Conservation (phyloP, 1,140 invertebrate species). For the Drosophila teissieri region DNA sequence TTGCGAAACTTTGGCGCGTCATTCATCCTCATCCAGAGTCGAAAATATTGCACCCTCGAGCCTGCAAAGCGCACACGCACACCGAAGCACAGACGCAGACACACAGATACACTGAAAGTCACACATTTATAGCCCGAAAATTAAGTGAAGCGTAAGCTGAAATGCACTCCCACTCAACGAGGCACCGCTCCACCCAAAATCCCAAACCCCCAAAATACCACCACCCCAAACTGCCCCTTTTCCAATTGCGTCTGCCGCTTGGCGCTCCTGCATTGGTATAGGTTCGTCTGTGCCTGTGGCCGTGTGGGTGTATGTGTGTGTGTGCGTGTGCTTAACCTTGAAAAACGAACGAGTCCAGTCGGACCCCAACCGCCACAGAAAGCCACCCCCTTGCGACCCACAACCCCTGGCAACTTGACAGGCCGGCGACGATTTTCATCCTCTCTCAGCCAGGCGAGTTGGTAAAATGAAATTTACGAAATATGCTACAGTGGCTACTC, state of each 20-base stretch:
- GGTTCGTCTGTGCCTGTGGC: conserved; percentile 1
- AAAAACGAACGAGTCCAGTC: conserved; percentile 82
- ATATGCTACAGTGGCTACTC: conserved; percentile 38
- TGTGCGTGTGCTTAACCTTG: conserved; percentile 73
- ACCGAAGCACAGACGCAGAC: conserved; percentile 12
- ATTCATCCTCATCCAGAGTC: conserved; percentile 74
- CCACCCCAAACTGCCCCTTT: conserved; percentile 21
- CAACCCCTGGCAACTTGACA: conserved; percentile 40
- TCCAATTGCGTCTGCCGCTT: conserved; percentile 62
- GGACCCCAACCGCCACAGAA: conserved; percentile 37
- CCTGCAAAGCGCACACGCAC: conserved; percentile 47
- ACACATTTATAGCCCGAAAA: conserved; percentile 79
- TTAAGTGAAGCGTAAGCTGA: conserved; percentile 81
- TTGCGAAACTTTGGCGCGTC: conserved; percentile 80
- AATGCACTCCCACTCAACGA: conserved; percentile 77
- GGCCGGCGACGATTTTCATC: conserved; percentile 75
- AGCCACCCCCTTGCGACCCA: conserved; percentile 10
- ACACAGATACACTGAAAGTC: conserved; percentile 38
- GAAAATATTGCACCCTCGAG: conserved; percentile 79
- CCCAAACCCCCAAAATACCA: background rate
- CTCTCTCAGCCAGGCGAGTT: conserved; percentile 38
- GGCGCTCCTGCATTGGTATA: conserved; percentile 37
- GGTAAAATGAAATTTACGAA: conserved; percentile 81
- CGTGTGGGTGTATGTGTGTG: conserved; percentile 3
- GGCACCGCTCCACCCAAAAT: background rate